Evolutionary conservation across 2,888 invertebrate genomes (phyloP), one percentile per base, ranked within the genome.

Genomic region (Drosophila borborema): DNA sequence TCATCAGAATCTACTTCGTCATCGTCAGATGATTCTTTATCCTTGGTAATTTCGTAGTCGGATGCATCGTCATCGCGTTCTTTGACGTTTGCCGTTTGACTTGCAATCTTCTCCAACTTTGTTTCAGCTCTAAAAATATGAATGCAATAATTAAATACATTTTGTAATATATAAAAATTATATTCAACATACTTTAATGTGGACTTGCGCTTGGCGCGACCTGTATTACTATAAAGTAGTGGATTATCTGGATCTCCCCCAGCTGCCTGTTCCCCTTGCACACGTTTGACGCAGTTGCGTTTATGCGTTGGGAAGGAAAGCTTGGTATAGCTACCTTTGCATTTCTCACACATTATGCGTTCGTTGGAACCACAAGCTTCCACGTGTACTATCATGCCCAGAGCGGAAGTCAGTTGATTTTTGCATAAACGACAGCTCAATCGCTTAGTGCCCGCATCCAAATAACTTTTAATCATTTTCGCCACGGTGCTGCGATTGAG

Each of bases 341-440:
- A 93, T 41, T 76, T 65, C 9, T 86, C 81, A 65, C 93, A 93
- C 6, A 67, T 43, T 1, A 89, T n/a, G 1, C 88, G 83, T 43
- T 76, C 43, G 2, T 78, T 75, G 12, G 60, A 56, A 8, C 91
- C 91, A 69, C 93, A 93, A 5, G 60, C 48, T 62, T 92, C 91
- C 28, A 92, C 18, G 64, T 93, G 93, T 3, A 69, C 28, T 20
- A 93, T 8, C 41, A 92, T 55, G 2, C 93, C 93, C 54, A 91
- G 71, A 0, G 74, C 90, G 0, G 92, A 91, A 16, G 81, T 86
- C 18, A 90, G 74, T 9, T 70, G 49, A 9, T 79, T 82, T 2
- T 72, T 40, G 48, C 93, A 93, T 9, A 93, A 64, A 0, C 92
- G 92, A 77, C 93, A 93, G 8, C n/a, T 71, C 0, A 92, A 70